Conservation (phyloP, 1,140 invertebrate species). For the Holotrichia oblita region DNA sequence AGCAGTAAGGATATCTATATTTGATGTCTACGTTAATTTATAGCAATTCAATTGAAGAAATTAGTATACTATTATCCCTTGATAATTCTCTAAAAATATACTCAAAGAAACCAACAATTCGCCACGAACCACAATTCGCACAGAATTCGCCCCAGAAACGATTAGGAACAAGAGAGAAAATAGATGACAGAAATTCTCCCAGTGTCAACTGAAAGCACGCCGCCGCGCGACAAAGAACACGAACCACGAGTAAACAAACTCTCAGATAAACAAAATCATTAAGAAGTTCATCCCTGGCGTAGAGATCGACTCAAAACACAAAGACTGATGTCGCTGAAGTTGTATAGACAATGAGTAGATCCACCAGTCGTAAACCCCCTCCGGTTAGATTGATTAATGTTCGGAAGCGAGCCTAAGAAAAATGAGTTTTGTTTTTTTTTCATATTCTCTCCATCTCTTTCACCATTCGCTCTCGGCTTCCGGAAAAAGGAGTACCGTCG, state of each 20-base stretch:
- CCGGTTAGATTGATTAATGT: conserved; percentile 25
- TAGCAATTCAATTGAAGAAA: too few relatives aligned
- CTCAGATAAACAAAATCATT: conserved; percentile 31
- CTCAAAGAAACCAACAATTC: too few relatives aligned
- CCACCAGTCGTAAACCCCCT: neutral
- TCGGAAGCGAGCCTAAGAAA: neutral
- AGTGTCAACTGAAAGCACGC: neutral
- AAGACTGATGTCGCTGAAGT: conserved; percentile 30
- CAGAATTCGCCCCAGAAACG: neutral
- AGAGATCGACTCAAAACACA: conserved; percentile 25
- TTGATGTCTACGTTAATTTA: too few relatives aligned
- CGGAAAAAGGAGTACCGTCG: neutral
- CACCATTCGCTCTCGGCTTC: too few relatives aligned
- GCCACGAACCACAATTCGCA: too few relatives aligned
- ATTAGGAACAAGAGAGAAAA: neutral
- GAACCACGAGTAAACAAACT: conserved; percentile 23
- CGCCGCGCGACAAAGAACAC: neutral
- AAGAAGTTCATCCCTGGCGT: conserved; percentile 14
- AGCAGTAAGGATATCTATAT: too few relatives aligned
- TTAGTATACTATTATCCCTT: too few relatives aligned
- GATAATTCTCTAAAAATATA: too few relatives aligned
- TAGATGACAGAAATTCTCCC: neutral
- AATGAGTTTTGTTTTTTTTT: conserved; percentile 22
- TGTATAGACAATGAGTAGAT: conserved; percentile 31
- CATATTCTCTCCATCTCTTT: neutral